Conservation (phyloP, 2,113 vertebrate species). For the Bolborhynchus lineola region DNA sequence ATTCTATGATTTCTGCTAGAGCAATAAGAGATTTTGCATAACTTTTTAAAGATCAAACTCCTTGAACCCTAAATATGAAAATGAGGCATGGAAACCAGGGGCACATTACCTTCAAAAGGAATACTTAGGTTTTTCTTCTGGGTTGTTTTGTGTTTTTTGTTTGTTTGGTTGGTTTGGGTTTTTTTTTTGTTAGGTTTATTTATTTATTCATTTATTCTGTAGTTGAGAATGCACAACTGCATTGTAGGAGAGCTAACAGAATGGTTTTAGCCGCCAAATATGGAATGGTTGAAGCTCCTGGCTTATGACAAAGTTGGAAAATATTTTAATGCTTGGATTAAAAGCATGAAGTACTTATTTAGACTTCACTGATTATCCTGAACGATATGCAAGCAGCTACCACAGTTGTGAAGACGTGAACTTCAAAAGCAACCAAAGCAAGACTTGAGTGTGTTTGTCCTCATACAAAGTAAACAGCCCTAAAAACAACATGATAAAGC, state of each 20-base stretch:
- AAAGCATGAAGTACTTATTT: neutral
- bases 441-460: neutral
- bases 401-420: neutral
- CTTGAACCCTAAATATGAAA: neutral
- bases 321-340: neutral
- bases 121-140: neutral
- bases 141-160: neutral
- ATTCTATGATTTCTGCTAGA: neutral
- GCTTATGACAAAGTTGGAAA: neutral
- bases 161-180: neutral
- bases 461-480: neutral
- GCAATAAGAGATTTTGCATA: neutral
- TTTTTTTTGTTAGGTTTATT: neutral
- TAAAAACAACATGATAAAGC: neutral
- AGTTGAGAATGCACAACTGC: neutral
- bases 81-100: neutral
- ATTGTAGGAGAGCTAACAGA: neutral
- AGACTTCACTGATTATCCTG: neutral
- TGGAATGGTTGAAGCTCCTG: neutral
- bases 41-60: neutral
- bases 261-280: neutral
- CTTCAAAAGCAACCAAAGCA: neutral
- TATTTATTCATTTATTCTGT: neutral
- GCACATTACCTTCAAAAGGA: neutral
- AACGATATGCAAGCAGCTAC: neutral